These are phyloP conservation scores for Tachycineta bicolor DNA, from an alignment of 2,113 vertebrate species.

Conservation along the genomic window DNA sequence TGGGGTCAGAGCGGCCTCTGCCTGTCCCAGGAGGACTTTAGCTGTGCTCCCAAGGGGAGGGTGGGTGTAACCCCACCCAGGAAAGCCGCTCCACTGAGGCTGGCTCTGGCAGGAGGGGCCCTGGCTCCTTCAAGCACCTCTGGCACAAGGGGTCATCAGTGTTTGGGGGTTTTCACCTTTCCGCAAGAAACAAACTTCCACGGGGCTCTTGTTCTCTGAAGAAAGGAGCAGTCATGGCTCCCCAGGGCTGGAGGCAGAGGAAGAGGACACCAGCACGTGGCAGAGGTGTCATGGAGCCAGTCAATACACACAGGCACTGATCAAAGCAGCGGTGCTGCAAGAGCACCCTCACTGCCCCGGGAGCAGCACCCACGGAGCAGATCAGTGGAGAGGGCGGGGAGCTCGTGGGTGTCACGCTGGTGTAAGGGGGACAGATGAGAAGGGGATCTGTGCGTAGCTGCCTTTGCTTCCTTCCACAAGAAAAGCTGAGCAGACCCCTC, in stretches of 20 bases:
- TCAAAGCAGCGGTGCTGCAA: neutral
- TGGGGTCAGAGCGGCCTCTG: neutral
- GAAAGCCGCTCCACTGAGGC: neutral
- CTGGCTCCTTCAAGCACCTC: too few relatives aligned
- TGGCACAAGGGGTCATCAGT: rapidly evolving
- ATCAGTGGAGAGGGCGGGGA: neutral
- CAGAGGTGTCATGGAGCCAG: neutral
- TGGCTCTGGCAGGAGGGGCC: neutral
- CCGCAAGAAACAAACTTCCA: neutral
- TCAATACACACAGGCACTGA: neutral
- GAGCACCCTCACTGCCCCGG: neutral
- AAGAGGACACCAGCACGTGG: neutral
- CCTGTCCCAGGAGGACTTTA: neutral
- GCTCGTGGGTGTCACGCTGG: rapidly evolving
- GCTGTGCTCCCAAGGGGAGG: neutral
- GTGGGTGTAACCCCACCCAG: neutral
- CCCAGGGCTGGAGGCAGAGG: neutral
- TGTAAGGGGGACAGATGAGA: neutral
- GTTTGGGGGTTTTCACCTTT: neutral
- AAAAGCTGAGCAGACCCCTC: conserved; percentile 28
- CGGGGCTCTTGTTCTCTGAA: neutral
- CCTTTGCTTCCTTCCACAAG: neutral
- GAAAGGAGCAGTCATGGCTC: neutral
- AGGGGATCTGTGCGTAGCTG: neutral
- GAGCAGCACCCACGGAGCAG: neutral